These are phyloP conservation scores for Trachelipus rathkii DNA, from an alignment of 1,140 invertebrate species.

Conservation along the genomic window DNA sequence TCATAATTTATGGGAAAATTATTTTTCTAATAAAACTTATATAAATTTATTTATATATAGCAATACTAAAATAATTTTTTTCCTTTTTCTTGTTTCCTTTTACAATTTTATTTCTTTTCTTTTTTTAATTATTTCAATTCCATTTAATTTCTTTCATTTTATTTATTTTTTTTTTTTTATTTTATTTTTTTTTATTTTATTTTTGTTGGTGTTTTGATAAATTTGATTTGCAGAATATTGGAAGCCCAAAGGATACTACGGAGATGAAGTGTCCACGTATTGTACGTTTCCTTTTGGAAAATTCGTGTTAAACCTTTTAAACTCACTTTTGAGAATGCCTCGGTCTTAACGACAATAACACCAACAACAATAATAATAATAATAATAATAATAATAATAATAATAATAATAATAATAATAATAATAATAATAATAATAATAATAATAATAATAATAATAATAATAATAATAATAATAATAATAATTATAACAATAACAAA, in stretches of 20 bases:
- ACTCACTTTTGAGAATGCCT: too few species aligned
- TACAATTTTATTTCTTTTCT: neutral
- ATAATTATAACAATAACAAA: too few species aligned
- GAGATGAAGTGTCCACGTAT: neutral
- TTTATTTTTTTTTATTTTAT: constrained; percentile 1
- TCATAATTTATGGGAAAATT: too few species aligned
- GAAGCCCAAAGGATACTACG: constrained; percentile 1
- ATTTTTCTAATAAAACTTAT: too few species aligned
- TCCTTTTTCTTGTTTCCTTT: too few species aligned
- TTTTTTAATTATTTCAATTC: neutral
- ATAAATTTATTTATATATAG: too few species aligned
- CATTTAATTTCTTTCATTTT: neutral
- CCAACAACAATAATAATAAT: neutral
- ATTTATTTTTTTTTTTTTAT: neutral
- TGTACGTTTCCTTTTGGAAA: neutral
- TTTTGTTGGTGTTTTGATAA: neutral
- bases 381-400: constrained; percentile 15
- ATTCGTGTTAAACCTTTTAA: neutral
- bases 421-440: too few species aligned
- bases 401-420: constrained; percentile 8
- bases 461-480: too few species aligned
- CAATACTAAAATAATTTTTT: too few species aligned
- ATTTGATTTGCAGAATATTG: neutral
- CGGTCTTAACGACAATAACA: too few species aligned
- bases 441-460: too few species aligned